Evolutionary conservation across 2,888 invertebrate genomes (phyloP).

Genomic region (Morpho deidamia): DNA sequence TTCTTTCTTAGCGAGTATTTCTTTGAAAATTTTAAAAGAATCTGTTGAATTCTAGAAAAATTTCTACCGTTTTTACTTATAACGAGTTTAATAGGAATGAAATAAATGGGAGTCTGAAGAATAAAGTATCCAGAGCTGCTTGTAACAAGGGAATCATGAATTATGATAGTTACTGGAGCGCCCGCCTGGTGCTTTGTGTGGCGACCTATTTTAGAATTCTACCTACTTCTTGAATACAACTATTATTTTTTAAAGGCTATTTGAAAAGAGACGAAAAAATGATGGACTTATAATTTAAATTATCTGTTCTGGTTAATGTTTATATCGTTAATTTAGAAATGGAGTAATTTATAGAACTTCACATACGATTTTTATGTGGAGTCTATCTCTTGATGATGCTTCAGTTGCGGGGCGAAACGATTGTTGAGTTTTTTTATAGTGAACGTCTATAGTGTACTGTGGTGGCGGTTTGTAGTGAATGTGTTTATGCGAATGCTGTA

Average conservation of each 20-base stretch:
- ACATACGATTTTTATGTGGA: too few species aligned
- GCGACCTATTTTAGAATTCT: conserved; percentile 23
- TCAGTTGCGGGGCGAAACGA: too few species aligned
- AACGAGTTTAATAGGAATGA: conserved; percentile 27
- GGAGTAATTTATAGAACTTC: too few species aligned
- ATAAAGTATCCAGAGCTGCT: conserved; percentile 23
- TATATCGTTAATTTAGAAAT: too few species aligned
- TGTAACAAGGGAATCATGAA: conserved; percentile 28
- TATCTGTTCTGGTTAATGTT: too few species aligned
- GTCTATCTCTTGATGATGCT: too few species aligned
- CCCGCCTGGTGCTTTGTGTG: conserved; percentile 24
- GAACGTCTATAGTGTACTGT: too few species aligned
- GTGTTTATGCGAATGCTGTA: too few species aligned
- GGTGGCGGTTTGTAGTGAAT: too few species aligned
- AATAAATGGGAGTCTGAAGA: conserved; percentile 23
- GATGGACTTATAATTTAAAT: neutral
- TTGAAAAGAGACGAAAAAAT: neutral
- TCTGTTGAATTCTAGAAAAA: conserved; percentile 8
- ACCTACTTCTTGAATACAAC: conserved; percentile 13
- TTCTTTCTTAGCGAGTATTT: too few species aligned
- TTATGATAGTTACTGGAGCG: conserved; percentile 27
- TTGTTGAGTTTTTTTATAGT: too few species aligned
- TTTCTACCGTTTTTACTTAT: conserved; percentile 15
- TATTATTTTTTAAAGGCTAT: conserved; percentile 10
- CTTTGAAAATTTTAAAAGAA: neutral